Evolutionary conservation across 2,113 vertebrate genomes (phyloP).

Genomic region (Oreotrochilus melanogaster): DNA sequence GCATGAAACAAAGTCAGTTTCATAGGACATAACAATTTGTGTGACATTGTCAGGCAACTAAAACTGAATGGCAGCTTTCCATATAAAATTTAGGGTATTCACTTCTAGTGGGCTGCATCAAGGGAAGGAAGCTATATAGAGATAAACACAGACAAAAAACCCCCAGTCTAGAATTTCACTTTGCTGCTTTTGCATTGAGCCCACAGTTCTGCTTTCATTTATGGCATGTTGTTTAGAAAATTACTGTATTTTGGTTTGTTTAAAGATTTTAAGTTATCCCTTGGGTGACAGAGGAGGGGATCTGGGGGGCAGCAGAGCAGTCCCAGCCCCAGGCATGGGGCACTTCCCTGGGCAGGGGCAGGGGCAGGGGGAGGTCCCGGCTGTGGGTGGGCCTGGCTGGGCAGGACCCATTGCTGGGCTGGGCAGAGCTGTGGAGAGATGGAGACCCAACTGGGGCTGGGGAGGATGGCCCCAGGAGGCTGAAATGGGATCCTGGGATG

Average conservation of each 20-base stretch:
- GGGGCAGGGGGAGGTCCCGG: background rate
- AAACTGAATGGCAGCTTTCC: background rate
- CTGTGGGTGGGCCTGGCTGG: rapidly evolving
- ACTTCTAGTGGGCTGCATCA: background rate
- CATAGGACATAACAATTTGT: background rate
- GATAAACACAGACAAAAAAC: background rate
- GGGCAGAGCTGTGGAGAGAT: background rate
- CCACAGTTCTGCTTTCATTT: background rate
- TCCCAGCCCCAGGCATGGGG: too few relatives aligned
- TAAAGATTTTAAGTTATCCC: background rate
- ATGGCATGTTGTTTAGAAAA: background rate
- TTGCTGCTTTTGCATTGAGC: background rate
- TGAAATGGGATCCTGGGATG: background rate
- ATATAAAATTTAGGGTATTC: background rate
- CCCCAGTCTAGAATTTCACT: background rate
- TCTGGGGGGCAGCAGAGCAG: rapidly evolving
- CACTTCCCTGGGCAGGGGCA: background rate
- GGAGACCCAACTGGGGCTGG: background rate
- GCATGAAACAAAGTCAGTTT: background rate
- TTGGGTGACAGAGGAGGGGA: background rate
- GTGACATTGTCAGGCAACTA: background rate
- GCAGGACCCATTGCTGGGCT: background rate
- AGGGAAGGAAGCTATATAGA: background rate
- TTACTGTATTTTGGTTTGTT: background rate
- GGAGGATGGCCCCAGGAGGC: background rate